A percentile compares a stretch with the other conserved stretches of the same genome.
Conservation (phyloP, 2,888 invertebrate species). For the Stramonita haemastoma region DNA sequence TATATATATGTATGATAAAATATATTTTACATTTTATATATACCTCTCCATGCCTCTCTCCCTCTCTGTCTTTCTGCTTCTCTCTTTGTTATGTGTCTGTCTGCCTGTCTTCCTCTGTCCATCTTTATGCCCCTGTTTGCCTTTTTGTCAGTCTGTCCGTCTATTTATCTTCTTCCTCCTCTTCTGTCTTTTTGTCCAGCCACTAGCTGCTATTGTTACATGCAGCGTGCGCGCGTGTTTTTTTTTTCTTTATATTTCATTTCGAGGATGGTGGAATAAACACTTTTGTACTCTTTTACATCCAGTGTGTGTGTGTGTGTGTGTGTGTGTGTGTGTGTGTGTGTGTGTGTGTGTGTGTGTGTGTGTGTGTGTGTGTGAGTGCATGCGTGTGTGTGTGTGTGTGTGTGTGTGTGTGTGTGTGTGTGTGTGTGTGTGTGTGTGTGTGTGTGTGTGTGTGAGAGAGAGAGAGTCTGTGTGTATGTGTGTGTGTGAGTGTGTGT, state of each 20-base stretch:
- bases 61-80: neutral
- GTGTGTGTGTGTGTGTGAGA: neutral
- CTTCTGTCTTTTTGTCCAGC: neutral
- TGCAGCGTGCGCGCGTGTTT: no score
- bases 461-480: neutral
- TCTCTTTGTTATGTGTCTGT: neutral
- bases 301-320: no score
- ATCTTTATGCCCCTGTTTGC: neutral
- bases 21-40: no score
- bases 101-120: neutral
- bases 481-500: neutral
- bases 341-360: neutral
- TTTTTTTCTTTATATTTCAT: no score
- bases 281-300: no score
- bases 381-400: conserved; percentile 7
- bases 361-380: conserved; percentile 5
- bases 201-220: no score
- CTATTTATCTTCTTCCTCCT: neutral
- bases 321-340: no score
- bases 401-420: conserved; percentile 9
- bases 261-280: no score
- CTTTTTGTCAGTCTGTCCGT: conserved; percentile 22
- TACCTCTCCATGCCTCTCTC: no score
- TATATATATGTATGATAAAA: no score
- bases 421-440: conserved; percentile 15